A percentile compares a stretch with the other conserved stretches of the same genome.
Evolutionary conservation across 1,140 invertebrate genomes (phyloP).

Genomic region (Panulirus ornatus): DNA sequence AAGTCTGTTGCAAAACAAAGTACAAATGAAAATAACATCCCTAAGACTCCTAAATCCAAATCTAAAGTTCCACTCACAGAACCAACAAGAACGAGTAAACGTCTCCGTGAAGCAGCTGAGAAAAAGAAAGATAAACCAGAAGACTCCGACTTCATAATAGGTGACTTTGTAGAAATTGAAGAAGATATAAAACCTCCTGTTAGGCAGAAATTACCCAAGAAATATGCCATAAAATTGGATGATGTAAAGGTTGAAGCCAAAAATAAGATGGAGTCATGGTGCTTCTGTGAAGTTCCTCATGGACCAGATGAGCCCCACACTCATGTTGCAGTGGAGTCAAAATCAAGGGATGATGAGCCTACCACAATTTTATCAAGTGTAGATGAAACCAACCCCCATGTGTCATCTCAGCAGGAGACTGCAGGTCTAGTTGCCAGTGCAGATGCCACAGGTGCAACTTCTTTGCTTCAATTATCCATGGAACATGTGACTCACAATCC

Average conservation of each 20-base stretch:
- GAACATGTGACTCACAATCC: slow-evolving; percentile 46
- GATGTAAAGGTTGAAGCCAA: slow-evolving; percentile 41
- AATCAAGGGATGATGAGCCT: slow-evolving; percentile 24
- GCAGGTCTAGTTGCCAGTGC: slow-evolving; percentile 44
- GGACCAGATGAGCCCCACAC: slow-evolving; percentile 73
- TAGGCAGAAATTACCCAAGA: slow-evolving; percentile 29
- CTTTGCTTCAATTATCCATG: slow-evolving; percentile 65
- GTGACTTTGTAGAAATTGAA: slow-evolving; percentile 68
- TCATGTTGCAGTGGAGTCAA: slow-evolving; percentile 38
- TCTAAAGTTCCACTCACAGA: slow-evolving; percentile 10
- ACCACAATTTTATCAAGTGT: slow-evolving; percentile 17
- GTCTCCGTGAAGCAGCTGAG: slow-evolving; percentile 68
- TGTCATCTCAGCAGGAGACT: neutral
- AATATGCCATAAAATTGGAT: slow-evolving; percentile 19
- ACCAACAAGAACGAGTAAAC: slow-evolving; percentile 63
- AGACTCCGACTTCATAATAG: slow-evolving; percentile 73
- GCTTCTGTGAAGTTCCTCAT: slow-evolving; percentile 75
- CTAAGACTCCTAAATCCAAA: slow-evolving; percentile 10
- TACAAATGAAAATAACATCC: neutral
- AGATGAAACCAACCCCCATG: neutral
- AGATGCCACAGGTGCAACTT: slow-evolving; percentile 60
- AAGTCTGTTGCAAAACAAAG: slow-evolving; percentile 4
- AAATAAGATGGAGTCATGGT: slow-evolving; percentile 72
- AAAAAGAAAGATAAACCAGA: slow-evolving; percentile 62
- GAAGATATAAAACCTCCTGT: slow-evolving; percentile 41